Evolutionary conservation across 2,888 invertebrate species (phyloP).

Genomic region (Corythucha ciliata): DNA sequence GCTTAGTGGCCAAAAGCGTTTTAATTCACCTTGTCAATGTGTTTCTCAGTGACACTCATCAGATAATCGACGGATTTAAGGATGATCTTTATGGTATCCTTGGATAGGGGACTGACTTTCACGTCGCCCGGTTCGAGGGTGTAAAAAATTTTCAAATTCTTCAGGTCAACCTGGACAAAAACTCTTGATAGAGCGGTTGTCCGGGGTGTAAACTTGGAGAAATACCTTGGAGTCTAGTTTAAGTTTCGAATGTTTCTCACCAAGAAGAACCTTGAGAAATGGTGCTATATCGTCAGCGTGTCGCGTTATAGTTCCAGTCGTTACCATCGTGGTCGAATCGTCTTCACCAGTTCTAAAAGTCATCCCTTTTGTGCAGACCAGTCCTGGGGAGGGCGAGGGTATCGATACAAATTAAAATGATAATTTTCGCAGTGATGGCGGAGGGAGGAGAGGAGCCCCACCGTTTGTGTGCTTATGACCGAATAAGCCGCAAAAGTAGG

Average conservation of each 20-base stretch:
- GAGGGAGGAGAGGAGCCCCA: conserved; percentile 39
- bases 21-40: conserved; percentile 39
- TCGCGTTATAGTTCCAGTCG: conserved; percentile 71
- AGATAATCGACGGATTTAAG: conserved; percentile 45
- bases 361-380: conserved; percentile 52
- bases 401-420: background rate
- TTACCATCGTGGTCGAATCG: conserved; percentile 65
- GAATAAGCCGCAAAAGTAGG: conserved; percentile 80
- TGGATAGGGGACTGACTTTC: conserved; percentile 58
- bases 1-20: background rate
- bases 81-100: conserved; percentile 56
- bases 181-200: background rate
- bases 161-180: conserved; percentile 48
- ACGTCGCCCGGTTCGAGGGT: conserved; percentile 65
- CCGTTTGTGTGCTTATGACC: conserved; percentile 67
- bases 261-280: conserved; percentile 57
- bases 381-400: conserved; percentile 44
- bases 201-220: background rate
- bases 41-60: conserved; percentile 39
- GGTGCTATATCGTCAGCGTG: conserved; percentile 71
- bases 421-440: too few relatives aligned
- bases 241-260: conserved; percentile 48
- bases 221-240: conserved; percentile 47
- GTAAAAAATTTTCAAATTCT: conserved; percentile 63
- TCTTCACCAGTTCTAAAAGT: conserved; percentile 60